These are phyloP conservation scores for Mimas tiliae DNA, from an alignment of 2,888 invertebrate genomes.

Conservation along the genomic window DNA sequence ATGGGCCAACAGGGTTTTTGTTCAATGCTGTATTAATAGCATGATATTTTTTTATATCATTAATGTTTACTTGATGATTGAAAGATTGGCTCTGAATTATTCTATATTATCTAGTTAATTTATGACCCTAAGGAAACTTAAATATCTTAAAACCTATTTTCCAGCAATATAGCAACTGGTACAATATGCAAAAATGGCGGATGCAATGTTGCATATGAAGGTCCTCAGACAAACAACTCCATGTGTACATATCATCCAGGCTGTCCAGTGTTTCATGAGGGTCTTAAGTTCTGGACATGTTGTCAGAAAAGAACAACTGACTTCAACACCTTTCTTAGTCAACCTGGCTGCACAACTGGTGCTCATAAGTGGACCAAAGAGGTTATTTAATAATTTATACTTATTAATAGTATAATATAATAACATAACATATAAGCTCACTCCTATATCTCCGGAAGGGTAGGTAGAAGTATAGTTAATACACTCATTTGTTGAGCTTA, in stretches of 20 bases:
- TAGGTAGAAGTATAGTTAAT: too few relatives aligned
- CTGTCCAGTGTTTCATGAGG: conserved; percentile 97
- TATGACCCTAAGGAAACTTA: not conserved
- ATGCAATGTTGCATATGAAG: conserved; percentile 89
- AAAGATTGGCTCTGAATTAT: too few relatives aligned
- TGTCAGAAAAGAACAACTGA: conserved; percentile 97
- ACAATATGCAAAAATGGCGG: conserved; percentile 94
- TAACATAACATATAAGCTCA: too few relatives aligned
- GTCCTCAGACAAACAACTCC: conserved; percentile 85
- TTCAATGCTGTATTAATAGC: too few relatives aligned
- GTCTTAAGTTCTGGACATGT: conserved; percentile 98
- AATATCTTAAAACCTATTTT: conserved; percentile 33
- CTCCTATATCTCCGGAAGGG: too few relatives aligned
- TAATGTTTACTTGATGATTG: too few relatives aligned
- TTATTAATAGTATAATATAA: not conserved
- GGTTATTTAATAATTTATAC: conserved; percentile 60
- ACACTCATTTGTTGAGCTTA: too few relatives aligned
- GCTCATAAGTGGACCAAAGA: conserved; percentile 94
- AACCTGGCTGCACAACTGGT: conserved; percentile 94
- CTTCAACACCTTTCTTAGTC: conserved; percentile 95
- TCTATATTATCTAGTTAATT: too few relatives aligned
- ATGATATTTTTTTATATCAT: too few relatives aligned
- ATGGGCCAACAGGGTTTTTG: too few relatives aligned
- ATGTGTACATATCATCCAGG: conserved; percentile 94
- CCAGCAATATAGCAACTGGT: conserved; percentile 86